Evolutionary conservation across 2,888 invertebrate genomes (phyloP), one percentile per base, ranked within the genome.

Genomic region (Thalpophila matura): DNA sequence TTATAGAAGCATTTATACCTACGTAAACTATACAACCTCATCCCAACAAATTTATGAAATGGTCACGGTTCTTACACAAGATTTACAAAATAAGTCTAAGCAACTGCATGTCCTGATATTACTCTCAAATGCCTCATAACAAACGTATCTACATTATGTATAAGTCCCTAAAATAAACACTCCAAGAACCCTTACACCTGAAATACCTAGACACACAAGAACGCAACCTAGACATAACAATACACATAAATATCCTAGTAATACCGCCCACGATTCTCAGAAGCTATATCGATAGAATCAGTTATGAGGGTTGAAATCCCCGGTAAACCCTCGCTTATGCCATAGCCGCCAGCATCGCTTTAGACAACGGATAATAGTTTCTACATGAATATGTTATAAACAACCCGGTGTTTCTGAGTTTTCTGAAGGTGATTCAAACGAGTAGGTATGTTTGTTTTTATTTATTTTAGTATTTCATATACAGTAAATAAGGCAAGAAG

Each of bases 301-400:
- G 78, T 81, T 83, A 80, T 77, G 83, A 74, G 78, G 72, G 77
- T 80, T 80, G 79, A 80, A 81, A 83, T 79, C 84, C 77, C 81
- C 80, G 79, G 82, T 82, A 89, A 88, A 86, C 85, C 90, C 88
- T 73, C 77, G 83, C 83, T 88, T 83, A 85, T 76, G 65, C 73
- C 66, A 74, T 69, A 61, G 74, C 79, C 71, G 68, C 78, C 71
- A 62, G 65, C 69, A 47, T 59, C 61, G 69, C 71, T 67, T 66
- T 77, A 80, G 72, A 80, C 78, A 69, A 71, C 56, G 68, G 74
- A 69, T 79, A 79, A 81, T 77, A 79, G 80, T 80, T 77, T 80
- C 74, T 59, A 50, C 69, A 57, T 68, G 74, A 73, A 79, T 72
- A 79, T 59, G 56, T 69, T 54, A 79, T 76, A 76, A 71, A 81